Base-by-base conservation (phyloP, 2,888 invertebrate species). In the Eristalinus aeneus region DNA sequence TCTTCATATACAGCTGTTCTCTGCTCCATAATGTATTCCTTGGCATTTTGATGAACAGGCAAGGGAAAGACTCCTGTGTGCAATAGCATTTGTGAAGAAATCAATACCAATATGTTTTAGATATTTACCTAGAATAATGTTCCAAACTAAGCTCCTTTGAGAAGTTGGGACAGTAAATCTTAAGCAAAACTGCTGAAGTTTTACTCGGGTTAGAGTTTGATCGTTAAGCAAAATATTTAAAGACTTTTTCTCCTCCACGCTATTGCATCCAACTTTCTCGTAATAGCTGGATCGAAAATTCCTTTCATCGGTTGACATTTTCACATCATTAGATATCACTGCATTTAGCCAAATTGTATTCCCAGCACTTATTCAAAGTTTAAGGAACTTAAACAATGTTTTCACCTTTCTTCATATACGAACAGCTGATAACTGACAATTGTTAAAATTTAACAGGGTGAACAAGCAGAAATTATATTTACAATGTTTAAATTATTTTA, bases 211-310 rank as follows among this genome's bases (percentile, higher is more conserved):
- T 92, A 96, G 94, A 12, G 95, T 96, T 90, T 96, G 96, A 88
- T 98, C 98, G 90, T 97, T 97, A 89, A 98, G 93, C 11, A 98
- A 93, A 90, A 97, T 97, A 93, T 98, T 97, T 56, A 98, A 93
- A 0, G 97, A 97, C 93, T 97, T 97, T 92, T 97, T 97, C 90
- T 97, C 97, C 92, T 98, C 98, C 0, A 98, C 97, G 89, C 96
- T 96, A 88, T 97, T 95, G 92, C 97, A 97, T 46, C 98, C 98
- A 11, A 98, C 97, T 93, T 97, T 97, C 92, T 96, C 97, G 89
- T 97, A 97, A 90, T 97, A 97, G 2, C 96, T 95, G 0, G 96
- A 96, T 39, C 97, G 95, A 92, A 97, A 97, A 93, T 97, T 97
- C 88, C 96, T 93, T 91, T 96, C 96, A 90, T 97, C 96, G 12